phyloP scores from a whole-genome alignment of 1,140 invertebrate genomes.

The Galleria mellonella region DNA sequence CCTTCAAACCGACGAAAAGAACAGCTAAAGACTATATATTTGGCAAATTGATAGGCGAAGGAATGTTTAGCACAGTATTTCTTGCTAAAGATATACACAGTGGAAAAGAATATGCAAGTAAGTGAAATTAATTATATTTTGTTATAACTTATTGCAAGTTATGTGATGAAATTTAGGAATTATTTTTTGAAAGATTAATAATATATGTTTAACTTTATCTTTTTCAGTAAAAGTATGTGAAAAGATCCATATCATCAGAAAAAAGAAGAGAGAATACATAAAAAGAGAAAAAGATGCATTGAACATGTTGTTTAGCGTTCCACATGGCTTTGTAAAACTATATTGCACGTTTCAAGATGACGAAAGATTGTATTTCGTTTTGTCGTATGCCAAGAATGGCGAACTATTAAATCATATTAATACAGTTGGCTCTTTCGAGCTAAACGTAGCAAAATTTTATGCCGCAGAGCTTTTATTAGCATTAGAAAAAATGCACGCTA shows the following conservation, averaged over 20 bases:
- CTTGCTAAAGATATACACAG: conserved; percentile 93
- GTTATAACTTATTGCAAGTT: neutral
- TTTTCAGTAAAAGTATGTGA: conserved; percentile 96
- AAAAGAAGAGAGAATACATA: conserved; percentile 95
- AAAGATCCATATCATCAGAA: conserved; percentile 92
- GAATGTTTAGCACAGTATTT: conserved; percentile 97
- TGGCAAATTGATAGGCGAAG: conserved; percentile 96
- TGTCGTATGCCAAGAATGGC: conserved; percentile 96
- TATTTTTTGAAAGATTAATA: neutral
- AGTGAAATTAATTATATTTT: conserved; percentile 59
- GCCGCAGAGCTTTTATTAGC: conserved; percentile 93
- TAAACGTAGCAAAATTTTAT: conserved; percentile 94
- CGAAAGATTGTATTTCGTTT: conserved; percentile 95
- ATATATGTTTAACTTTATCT: conserved; percentile 16
- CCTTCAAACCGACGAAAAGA: conserved; percentile 76
- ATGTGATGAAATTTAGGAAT: neutral
- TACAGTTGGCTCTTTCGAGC: conserved; percentile 92
- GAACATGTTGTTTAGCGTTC: conserved; percentile 81
- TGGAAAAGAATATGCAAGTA: conserved; percentile 94
- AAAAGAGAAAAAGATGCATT: conserved; percentile 94
- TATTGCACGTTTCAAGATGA: conserved; percentile 98
- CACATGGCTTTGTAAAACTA: conserved; percentile 92
- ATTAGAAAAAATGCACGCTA: conserved; percentile 92
- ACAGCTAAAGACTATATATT: conserved; percentile 94
- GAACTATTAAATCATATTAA: conserved; percentile 95